These are phyloP conservation scores for Sebastes nivosus DNA, from an alignment of 2,797 vertebrate species.

Conservation along the genomic window DNA sequence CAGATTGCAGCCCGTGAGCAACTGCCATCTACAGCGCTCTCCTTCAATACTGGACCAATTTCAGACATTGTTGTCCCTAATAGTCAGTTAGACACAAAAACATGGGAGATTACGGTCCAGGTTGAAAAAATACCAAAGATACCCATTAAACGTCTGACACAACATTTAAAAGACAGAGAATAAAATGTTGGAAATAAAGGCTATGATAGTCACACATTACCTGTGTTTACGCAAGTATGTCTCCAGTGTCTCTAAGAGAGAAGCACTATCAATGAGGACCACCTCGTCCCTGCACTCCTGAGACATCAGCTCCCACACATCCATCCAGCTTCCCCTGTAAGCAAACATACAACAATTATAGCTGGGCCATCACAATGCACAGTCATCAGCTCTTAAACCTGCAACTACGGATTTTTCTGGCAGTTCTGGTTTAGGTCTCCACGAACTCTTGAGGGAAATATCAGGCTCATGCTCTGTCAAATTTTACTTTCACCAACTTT, in stretches of 20 bases:
- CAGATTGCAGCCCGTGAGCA: too few species aligned
- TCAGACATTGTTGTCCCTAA: too few species aligned
- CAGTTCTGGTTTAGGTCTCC: neutral
- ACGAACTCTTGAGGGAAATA: neutral
- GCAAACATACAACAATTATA: conserved; percentile 4
- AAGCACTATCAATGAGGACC: conserved; percentile 93
- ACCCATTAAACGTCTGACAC: neutral
- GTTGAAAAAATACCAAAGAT: too few species aligned
- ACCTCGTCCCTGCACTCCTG: conserved; percentile 98
- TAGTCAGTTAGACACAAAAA: too few species aligned
- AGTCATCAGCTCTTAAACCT: neutral
- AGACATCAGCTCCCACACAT: conserved; percentile 98
- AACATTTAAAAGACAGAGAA: neutral
- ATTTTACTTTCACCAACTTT: neutral
- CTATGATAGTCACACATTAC: conserved; percentile 67
- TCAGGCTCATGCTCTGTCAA: neutral
- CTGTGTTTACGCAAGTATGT: conserved; percentile 96
- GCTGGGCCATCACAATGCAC: neutral
- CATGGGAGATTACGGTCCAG: too few species aligned
- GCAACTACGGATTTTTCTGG: neutral
- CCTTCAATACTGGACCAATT: too few species aligned
- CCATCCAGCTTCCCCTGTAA: conserved; percentile 97
- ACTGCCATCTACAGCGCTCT: too few species aligned
- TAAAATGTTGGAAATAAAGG: neutral
- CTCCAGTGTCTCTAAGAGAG: conserved; percentile 96